Evolutionary conservation across 2,888 invertebrate genomes (phyloP).

Genomic region (Rhopalosiphum nymphaeae): DNA sequence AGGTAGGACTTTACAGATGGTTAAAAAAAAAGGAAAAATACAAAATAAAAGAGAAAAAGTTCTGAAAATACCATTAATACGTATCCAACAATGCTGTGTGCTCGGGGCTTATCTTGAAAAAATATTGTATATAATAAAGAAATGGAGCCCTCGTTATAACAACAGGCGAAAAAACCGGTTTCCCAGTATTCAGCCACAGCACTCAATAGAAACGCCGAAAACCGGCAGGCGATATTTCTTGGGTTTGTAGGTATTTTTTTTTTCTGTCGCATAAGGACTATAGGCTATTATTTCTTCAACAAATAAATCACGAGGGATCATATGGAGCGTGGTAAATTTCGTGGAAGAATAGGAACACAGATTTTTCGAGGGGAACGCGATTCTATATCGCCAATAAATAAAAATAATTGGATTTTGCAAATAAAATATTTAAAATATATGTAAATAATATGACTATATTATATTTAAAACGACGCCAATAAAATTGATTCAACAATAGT

Average conservation of each 20-base stretch:
- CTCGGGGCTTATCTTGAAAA: conserved; percentile 54
- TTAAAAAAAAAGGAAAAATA: not conserved
- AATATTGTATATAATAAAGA: conserved; percentile 52
- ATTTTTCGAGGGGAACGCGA: conserved; percentile 47
- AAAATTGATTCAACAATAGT: not conserved
- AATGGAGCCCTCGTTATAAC: conserved; percentile 58
- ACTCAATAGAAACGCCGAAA: conserved; percentile 63
- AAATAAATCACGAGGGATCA: conserved; percentile 64
- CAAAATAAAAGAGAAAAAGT: conserved; percentile 31
- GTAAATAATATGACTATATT: not conserved
- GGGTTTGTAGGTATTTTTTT: conserved; percentile 60
- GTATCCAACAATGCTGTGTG: conserved; percentile 41
- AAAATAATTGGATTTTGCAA: conserved; percentile 56
- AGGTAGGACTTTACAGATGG: conserved; percentile 3
- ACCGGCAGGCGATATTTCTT: conserved; percentile 62
- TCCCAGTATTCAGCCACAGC: conserved; percentile 30
- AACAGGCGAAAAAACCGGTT: conserved; percentile 64
- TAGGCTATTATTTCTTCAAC: conserved; percentile 61
- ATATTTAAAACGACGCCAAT: not conserved
- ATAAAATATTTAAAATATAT: conserved; percentile 37
- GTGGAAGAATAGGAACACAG: conserved; percentile 52
- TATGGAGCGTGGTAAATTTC: conserved; percentile 64
- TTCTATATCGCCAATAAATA: conserved; percentile 47
- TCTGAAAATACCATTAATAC: conserved; percentile 45
- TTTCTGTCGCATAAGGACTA: conserved; percentile 41